These are phyloP conservation scores for Bryconaethiops microstoma DNA, from an alignment of 2,797 vertebrate species.

Conservation along the genomic window DNA sequence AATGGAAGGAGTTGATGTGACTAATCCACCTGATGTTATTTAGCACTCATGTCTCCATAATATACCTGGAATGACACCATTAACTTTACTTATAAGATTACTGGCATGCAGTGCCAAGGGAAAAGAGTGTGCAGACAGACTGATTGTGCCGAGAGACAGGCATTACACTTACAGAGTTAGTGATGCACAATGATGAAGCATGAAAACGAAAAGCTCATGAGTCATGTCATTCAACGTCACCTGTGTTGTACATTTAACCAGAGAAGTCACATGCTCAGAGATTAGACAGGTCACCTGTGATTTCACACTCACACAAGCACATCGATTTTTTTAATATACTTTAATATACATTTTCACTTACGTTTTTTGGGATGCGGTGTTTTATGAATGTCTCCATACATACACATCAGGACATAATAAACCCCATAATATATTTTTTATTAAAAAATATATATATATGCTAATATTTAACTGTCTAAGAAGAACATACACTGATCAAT, in stretches of 20 bases:
- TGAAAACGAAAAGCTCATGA: slow-evolving; percentile 28
- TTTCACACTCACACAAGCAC: no score
- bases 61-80: slow-evolving; percentile 20
- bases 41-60: slow-evolving; percentile 5
- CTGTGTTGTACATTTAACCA: slow-evolving; percentile 34
- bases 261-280: slow-evolving; percentile 15
- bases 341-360: no score
- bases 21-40: slow-evolving; percentile 9
- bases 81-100: slow-evolving; percentile 35
- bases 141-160: slow-evolving; percentile 25
- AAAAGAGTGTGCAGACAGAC: slow-evolving; percentile 8
- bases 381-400: no score
- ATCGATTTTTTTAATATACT: no score
- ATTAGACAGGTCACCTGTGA: no score
- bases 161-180: slow-evolving; percentile 23
- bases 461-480: no score
- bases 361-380: no score
- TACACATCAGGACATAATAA: no score
- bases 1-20: background rate
- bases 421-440: no score
- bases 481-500: no score
- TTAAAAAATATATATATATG: no score
- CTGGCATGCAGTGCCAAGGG: background rate
- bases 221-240: slow-evolving; percentile 39
- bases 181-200: slow-evolving; percentile 16